Conservation (phyloP, 2,797 vertebrate species). For the Phrynocephalus guinanensis region DNA sequence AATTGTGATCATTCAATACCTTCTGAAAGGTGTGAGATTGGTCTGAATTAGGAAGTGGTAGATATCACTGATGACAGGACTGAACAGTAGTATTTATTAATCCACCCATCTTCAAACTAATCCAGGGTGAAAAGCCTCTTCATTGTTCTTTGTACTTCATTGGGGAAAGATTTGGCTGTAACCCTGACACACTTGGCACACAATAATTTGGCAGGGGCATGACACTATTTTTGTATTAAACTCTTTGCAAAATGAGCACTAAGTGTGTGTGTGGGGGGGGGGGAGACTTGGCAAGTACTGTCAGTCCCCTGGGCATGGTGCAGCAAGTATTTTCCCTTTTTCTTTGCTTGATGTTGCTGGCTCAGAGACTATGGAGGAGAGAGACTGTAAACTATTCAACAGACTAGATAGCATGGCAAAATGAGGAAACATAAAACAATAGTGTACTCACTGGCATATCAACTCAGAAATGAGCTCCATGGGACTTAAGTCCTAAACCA, state of each 20-base stretch:
- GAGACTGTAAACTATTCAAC: neutral
- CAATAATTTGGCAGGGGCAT: conserved; percentile 38
- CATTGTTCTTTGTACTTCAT: conserved; percentile 21
- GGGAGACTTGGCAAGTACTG: neutral
- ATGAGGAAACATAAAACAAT: neutral
- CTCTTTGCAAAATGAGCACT: conserved; percentile 1
- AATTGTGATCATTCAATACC: conserved; percentile 29
- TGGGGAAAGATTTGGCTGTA: neutral
- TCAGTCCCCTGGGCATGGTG: neutral
- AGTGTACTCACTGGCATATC: neutral
- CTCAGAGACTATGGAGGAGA: neutral
- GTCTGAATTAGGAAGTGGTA: neutral
- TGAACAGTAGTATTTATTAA: neutral
- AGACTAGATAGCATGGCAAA: neutral
- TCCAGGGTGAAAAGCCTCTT: conserved; percentile 13
- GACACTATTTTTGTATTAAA: conserved; percentile 26
- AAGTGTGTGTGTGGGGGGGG: neutral
- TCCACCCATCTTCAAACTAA: neutral
- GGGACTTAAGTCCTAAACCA: neutral
- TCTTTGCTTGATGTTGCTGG: neutral
- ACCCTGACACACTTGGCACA: neutral
- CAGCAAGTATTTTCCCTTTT: conserved; percentile 3
- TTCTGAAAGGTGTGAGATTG: conserved; percentile 1
- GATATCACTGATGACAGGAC: neutral
- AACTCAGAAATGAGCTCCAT: neutral